Conservation (phyloP, 2,888 invertebrate species). For the Elmis aenea region DNA sequence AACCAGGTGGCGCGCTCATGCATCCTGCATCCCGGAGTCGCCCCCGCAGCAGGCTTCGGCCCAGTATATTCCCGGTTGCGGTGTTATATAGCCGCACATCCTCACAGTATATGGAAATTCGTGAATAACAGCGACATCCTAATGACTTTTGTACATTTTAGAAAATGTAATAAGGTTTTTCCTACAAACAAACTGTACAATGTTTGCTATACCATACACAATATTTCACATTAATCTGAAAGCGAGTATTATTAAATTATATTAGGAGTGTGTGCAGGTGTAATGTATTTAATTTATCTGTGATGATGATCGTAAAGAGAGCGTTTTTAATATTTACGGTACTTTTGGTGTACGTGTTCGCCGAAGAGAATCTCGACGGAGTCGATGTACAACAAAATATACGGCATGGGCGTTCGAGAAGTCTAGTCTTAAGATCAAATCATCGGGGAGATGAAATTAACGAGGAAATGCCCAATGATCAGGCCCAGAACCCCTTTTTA, state of each 20-base stretch:
- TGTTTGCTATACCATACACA: too few species aligned
- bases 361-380: constrained; percentile 1
- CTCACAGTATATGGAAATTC: too few species aligned
- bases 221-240: too few species aligned
- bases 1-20: constrained; percentile 41
- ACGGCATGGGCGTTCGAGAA: constrained; percentile 48
- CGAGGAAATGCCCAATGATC: constrained; percentile 10
- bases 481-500: too few species aligned
- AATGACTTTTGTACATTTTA: constrained; percentile 1
- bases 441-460: constrained; percentile 27
- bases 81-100: constrained; percentile 26
- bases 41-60: constrained; percentile 35
- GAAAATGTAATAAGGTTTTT: constrained; percentile 1
- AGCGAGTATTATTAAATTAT: too few species aligned
- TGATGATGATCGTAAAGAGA: too few species aligned
- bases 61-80: constrained; percentile 35
- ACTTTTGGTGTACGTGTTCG: constrained; percentile 9
- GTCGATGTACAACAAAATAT: constrained; percentile 35
- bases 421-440: constrained; percentile 35
- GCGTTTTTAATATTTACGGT: too few species aligned
- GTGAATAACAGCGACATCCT: constrained; percentile 14
- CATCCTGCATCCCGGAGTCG: constrained; percentile 40
- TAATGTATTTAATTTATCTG: too few species aligned
- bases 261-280: too few species aligned
- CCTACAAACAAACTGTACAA: too few species aligned